These are phyloP conservation scores for Tetramorium simillimum DNA, from an alignment of 1,140 invertebrate genomes.

Conservation along the genomic window DNA sequence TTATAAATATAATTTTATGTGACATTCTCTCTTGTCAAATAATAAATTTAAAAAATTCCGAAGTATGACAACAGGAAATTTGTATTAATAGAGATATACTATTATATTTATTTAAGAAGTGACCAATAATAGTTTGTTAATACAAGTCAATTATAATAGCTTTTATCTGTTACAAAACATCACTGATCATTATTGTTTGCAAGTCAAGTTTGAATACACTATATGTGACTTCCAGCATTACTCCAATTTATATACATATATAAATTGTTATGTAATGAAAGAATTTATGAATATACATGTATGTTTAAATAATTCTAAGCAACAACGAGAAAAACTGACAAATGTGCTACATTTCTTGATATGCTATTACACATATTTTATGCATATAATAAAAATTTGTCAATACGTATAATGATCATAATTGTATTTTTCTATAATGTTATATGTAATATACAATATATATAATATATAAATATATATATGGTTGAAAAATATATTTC, in stretches of 20 bases:
- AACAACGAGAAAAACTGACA: neutral
- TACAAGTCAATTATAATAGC: neutral
- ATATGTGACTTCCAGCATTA: conserved; percentile 1
- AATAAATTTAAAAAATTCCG: conserved; percentile 24
- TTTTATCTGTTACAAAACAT: neutral
- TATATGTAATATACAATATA: neutral
- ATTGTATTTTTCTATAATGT: conserved; percentile 53
- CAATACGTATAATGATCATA: neutral
- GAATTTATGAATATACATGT: neutral
- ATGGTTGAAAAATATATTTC: conserved; percentile 18
- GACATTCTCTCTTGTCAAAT: neutral
- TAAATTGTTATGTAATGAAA: conserved; percentile 2
- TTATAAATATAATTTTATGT: neutral
- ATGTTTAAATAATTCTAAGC: conserved; percentile 26
- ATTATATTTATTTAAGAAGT: neutral
- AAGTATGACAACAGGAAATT: neutral
- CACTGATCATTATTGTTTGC: neutral
- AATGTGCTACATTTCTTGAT: neutral
- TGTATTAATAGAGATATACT: neutral
- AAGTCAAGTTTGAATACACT: neutral
- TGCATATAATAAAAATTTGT: conserved; percentile 13
- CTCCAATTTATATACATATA: neutral
- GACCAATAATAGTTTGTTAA: neutral
- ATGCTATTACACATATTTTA: neutral
- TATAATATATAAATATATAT: neutral